These are phyloP conservation scores for Molossus alvarezi DNA, from an alignment of 2,797 vertebrate genomes.

Conservation along the genomic window DNA sequence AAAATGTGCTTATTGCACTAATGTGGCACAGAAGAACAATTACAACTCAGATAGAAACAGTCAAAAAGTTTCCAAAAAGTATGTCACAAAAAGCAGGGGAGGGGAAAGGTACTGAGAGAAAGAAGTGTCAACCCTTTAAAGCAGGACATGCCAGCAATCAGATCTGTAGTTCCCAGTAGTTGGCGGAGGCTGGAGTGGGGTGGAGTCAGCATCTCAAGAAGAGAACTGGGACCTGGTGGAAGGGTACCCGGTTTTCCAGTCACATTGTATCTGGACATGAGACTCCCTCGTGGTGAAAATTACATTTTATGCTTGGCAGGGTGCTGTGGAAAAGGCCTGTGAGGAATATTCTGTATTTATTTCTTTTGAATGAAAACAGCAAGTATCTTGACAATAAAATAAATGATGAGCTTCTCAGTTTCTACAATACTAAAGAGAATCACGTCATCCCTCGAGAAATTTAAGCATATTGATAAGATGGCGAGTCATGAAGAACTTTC, in stretches of 20 bases:
- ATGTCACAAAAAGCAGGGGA: not conserved
- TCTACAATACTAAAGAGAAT: not conserved
- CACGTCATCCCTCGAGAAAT: not conserved
- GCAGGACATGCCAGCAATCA: rapidly evolving
- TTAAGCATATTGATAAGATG: not conserved
- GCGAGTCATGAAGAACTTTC: not conserved
- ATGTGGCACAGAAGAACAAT: not conserved
- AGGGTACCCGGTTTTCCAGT: not conserved
- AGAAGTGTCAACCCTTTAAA: rapidly evolving
- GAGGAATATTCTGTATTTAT: not conserved
- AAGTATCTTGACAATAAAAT: not conserved
- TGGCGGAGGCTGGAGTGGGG: rapidly evolving
- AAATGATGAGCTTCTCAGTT: not conserved
- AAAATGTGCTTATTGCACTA: not conserved
- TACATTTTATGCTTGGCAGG: not conserved
- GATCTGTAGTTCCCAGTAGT: rapidly evolving
- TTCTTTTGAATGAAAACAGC: not conserved
- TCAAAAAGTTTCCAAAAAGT: not conserved
- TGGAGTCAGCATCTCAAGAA: no score
- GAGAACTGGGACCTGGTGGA: not conserved
- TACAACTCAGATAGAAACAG: not conserved
- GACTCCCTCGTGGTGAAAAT: not conserved
- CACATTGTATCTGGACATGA: not conserved
- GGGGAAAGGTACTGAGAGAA: not conserved
- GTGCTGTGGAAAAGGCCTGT: not conserved